These are phyloP conservation scores for Sebastiscus albofasciatus DNA, from an alignment of 2,797 vertebrate genomes.

Conservation along the genomic window DNA sequence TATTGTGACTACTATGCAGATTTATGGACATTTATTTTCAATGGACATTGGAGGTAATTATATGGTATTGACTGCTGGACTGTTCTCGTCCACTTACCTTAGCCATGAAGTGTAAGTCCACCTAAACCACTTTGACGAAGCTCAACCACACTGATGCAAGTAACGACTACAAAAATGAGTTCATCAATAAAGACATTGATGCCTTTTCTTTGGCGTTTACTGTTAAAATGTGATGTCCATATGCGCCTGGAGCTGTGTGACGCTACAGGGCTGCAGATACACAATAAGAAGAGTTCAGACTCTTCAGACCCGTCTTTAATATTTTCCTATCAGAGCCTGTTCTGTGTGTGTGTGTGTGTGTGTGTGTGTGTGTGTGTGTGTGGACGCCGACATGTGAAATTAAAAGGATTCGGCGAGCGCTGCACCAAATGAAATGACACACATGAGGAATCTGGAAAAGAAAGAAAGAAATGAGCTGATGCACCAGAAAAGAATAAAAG, in stretches of 20 bases:
- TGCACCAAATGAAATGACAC: slow-evolving; percentile 54
- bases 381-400: neutral
- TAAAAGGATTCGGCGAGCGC: neutral
- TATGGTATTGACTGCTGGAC: too few relatives aligned
- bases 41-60: too few relatives aligned
- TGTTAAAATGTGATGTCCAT: too few relatives aligned
- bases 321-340: neutral
- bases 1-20: too few relatives aligned
- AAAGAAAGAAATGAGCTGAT: slow-evolving; percentile 49
- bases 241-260: neutral
- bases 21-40: too few relatives aligned
- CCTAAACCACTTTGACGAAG: too few relatives aligned
- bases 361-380: neutral
- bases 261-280: neutral
- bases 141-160: too few relatives aligned
- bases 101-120: too few relatives aligned
- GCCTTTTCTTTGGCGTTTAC: too few relatives aligned
- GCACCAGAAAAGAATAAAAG: slow-evolving; percentile 25
- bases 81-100: too few relatives aligned
- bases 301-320: neutral
- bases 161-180: too few relatives aligned
- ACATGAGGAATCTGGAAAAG: neutral
- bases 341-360: neutral
- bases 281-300: neutral
- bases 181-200: too few relatives aligned